Conservation (phyloP, 1,140 invertebrate genomes). For the Drosophila kikkawai region DNA sequence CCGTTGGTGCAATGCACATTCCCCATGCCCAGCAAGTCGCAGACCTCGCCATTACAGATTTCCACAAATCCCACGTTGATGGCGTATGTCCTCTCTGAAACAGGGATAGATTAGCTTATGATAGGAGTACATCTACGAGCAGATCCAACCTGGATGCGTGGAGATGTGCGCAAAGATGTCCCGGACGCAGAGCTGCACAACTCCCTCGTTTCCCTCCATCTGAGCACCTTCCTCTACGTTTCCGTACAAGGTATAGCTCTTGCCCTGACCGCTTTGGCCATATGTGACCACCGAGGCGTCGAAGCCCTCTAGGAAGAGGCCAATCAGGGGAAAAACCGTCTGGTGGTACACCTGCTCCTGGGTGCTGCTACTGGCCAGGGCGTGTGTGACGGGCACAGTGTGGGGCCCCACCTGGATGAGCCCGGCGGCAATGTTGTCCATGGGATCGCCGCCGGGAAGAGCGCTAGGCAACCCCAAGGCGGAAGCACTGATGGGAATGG, state of each 20-base stretch:
- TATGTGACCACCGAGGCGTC: conserved; percentile 91
- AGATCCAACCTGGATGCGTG: conserved; percentile 84
- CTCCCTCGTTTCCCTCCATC: conserved; percentile 90
- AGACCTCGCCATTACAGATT: conserved; percentile 86
- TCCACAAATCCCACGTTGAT: conserved; percentile 89
- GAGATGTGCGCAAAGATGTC: conserved; percentile 90
- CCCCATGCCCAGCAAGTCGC: conserved; percentile 87
- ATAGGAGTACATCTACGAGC: background rate
- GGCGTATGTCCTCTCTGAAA: conserved; percentile 86
- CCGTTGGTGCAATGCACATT: conserved; percentile 86
- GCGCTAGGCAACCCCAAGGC: conserved; percentile 83
- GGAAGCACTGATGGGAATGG: conserved; percentile 86
- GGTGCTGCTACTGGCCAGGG: conserved; percentile 82
- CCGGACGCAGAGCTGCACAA: conserved; percentile 90
- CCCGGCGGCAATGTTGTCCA: conserved; percentile 75
- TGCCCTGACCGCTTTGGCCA: conserved; percentile 91
- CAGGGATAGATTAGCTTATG: background rate
- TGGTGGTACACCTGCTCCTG: conserved; percentile 85
- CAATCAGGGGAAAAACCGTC: conserved; percentile 86
- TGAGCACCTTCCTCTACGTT: conserved; percentile 89
- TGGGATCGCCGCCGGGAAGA: conserved; percentile 56
- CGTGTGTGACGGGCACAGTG: conserved; percentile 83
- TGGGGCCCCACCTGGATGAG: conserved; percentile 79
- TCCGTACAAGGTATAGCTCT: conserved; percentile 92
- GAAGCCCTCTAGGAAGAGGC: conserved; percentile 89